These are phyloP conservation scores for Ptychodera flava DNA, from an alignment of 35 echinoderm and acorn worm species.

Conservation along the genomic window DNA sequence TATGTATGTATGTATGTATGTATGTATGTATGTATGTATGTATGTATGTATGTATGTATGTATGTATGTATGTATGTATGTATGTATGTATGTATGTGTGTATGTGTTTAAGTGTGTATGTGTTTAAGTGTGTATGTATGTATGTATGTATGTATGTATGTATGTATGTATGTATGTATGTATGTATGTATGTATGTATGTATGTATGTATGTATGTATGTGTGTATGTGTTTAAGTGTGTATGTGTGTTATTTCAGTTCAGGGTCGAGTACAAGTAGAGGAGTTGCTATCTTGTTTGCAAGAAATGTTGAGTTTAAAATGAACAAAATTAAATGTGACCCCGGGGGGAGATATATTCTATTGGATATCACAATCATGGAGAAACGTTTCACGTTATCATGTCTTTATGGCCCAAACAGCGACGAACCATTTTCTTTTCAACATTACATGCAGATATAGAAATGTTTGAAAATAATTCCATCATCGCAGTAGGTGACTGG, in stretches of 20 bases:
- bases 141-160: not conserved
- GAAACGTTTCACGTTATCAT: too few species aligned
- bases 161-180: not conserved
- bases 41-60: not conserved
- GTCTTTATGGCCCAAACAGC: too few species aligned
- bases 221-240: not conserved
- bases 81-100: not conserved
- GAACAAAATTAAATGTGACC: too few species aligned
- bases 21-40: not conserved
- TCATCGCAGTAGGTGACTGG: too few species aligned
- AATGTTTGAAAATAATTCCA: too few species aligned
- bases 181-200: not conserved
- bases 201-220: not conserved
- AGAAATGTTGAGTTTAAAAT: too few species aligned
- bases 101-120: not conserved
- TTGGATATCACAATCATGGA: too few species aligned
- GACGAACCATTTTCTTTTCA: too few species aligned
- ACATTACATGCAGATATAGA: too few species aligned
- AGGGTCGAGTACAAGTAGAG: too few species aligned
- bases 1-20: not conserved
- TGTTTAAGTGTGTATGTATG: not conserved
- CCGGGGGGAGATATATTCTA: too few species aligned
- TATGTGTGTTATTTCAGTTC: not conserved
- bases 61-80: constrained; percentile 2
- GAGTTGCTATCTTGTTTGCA: too few species aligned